Base-by-base conservation (phyloP, 2,888 invertebrate genomes). In the Lasioglossum oenotherae region DNA sequence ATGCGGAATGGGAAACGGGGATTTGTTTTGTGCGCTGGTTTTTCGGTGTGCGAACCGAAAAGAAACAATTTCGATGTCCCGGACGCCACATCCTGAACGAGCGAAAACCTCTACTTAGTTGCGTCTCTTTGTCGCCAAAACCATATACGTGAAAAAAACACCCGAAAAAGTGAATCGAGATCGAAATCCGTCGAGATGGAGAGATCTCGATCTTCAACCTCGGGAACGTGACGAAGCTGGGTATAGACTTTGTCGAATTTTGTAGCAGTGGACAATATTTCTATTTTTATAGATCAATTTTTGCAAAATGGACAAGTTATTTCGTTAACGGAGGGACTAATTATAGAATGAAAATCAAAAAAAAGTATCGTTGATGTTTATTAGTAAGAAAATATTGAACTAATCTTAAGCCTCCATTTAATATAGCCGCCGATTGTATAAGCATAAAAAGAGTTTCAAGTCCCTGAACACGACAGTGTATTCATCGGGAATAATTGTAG, bases 1-100 rank as follows among this genome's bases (percentile, higher is more conserved):
- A 88, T 90, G 84, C 81, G 90, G 91, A 91, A 91, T 90, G 91
- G 89, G 91, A 91, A 90, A 87, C 87, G 84, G 88, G 83, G 91
- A 90, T 91, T 91, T 88, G 91, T 91, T 91, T 90, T 91, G 88
- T 88, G 84, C 85, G 75, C 85, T 72, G 86, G 90, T 88, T 85
- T 87, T 71, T 86, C 74, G 78, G 84, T 82, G 78, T 74, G 86
- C 79, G 82, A 84, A 74, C 73, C 53, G 38, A 81, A 82, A 89
- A 89, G 91, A 88, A 90, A 89, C 91, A 86, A 90, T 87, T 85
- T 76, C 82, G 74, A 81, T 60, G 79, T 76, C 1, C 57, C 80
- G 86, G 86, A 86, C 88, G 85, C 87, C 82, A 74, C 81, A 71
- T 75, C 77, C 81, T 78, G 84, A 81, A 79, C 74, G 53, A 76